Base-by-base conservation (phyloP, 1,140 invertebrate genomes). In the Ips typographus region DNA sequence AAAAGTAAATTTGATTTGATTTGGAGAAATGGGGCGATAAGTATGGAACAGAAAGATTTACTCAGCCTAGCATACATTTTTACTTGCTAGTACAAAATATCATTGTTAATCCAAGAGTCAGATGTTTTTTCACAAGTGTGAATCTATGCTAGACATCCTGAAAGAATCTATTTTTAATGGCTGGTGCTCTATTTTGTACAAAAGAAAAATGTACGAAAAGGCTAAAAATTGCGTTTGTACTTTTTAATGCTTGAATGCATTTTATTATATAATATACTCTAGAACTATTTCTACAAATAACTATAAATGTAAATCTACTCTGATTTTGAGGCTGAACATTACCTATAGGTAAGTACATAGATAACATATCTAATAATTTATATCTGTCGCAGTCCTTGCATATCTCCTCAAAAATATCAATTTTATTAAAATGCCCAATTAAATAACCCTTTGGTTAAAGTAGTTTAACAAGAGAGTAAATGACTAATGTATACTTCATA, bases 71-170 rank as follows among this genome's bases (percentile, higher is more conserved):
- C 63, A 65, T 65, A 56, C 43, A 58, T 66, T 61, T 22, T 61
- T 68, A 55, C 62, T 65, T 42, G 53, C 53, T 22, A 51, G 68
- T 70, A 60, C 68, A 70, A 65, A 64, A 70, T 70, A 65, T 63
- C 60, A 70, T 64, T 70, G 62, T 61, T 7, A 51, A 61, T 22
- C 4, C 3, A 55, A 56, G 57, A 39, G 52, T 8, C 36, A 55
- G 6, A n/a, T n/a, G 6, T 55, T 55, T n/a, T 55, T 7, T 8
- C 6, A 55, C 36, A 37, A 8, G 36, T n/a, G 5, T 47, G 44
- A n/a, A 55, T 55, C 36, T 55, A 8, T 55, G 5, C 4, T 49
- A 49, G 44, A 22, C 44, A 8, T 49, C 44, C 6, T 22, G 4
- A 22, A 40, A 60, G 40, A 36, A 55, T 68, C 60, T 63, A 63